These are phyloP conservation scores for Polydrusus cervinus DNA, from an alignment of 2,888 invertebrate genomes.

Conservation along the genomic window DNA sequence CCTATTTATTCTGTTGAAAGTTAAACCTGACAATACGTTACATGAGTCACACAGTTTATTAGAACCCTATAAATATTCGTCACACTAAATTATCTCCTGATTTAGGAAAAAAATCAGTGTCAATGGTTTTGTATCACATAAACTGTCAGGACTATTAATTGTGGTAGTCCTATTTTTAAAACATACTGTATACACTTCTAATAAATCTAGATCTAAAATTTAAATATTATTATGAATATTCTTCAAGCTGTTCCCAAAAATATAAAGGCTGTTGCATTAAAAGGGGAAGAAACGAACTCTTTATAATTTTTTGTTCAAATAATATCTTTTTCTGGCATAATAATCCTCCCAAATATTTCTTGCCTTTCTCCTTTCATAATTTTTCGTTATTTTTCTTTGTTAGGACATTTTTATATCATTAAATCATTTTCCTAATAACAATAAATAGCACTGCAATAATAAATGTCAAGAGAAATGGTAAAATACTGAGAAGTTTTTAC, in stretches of 20 bases:
- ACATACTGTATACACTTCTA: neutral
- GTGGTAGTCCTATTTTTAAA: too few species aligned
- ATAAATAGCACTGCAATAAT: constrained; percentile 7
- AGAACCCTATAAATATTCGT: too few species aligned
- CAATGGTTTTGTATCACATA: too few species aligned
- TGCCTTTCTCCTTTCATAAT: neutral
- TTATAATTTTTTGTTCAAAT: constrained; percentile 10
- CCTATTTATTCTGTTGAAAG: too few species aligned
- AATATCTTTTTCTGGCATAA: constrained; percentile 13
- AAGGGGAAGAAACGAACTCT: neutral
- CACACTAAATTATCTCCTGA: too few species aligned
- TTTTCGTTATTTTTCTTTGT: constrained; percentile 5
- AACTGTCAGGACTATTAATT: too few species aligned
- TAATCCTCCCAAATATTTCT: neutral
- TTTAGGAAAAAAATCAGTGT: too few species aligned
- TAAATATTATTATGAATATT: too few species aligned
- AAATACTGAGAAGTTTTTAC: neutral
- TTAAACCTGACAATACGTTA: too few species aligned
- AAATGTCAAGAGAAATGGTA: constrained; percentile 1
- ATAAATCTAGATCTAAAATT: too few species aligned
- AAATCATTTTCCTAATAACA: constrained; percentile 14
- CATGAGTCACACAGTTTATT: too few species aligned
- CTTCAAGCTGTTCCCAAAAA: neutral
- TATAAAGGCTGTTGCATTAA: neutral
- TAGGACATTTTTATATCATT: constrained; percentile 1